Conservation (phyloP, 2,888 invertebrate species). For the Ganaspis brasiliensis region DNA sequence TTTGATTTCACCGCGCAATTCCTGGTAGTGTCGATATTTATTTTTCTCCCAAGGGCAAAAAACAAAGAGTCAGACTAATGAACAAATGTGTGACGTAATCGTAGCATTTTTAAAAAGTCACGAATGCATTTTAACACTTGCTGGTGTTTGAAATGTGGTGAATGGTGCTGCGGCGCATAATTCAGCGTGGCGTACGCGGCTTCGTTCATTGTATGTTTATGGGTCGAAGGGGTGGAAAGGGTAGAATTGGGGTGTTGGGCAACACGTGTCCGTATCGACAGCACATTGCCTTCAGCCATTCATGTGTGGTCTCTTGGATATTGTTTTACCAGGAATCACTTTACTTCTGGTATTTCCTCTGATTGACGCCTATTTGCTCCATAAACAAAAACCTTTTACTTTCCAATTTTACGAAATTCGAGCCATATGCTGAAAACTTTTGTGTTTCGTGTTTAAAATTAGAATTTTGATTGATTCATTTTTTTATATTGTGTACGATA, state of each 20-base stretch:
- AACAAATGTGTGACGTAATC: slow-evolving; percentile 76
- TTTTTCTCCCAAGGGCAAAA: slow-evolving; percentile 65
- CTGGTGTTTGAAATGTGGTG: slow-evolving; percentile 62
- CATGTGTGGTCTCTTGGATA: slow-evolving; percentile 72
- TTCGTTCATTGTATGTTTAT: slow-evolving; percentile 74
- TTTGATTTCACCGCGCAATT: slow-evolving; percentile 16
- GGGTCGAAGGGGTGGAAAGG: slow-evolving; percentile 61
- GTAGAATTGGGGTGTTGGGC: slow-evolving; percentile 66
- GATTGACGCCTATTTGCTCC: slow-evolving; percentile 32
- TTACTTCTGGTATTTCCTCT: slow-evolving; percentile 33
- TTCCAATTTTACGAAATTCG: slow-evolving; percentile 13
- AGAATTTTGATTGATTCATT: too few species aligned
- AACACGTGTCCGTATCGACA: slow-evolving; percentile 77
- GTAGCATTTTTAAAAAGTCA: slow-evolving; percentile 77
- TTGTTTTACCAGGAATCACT: slow-evolving; percentile 59
- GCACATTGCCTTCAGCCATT: slow-evolving; percentile 71
- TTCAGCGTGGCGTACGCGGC: slow-evolving; percentile 71
- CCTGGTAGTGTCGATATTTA: slow-evolving; percentile 43
- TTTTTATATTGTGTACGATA: too few species aligned
- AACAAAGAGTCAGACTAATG: slow-evolving; percentile 65
- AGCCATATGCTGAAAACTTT: too few species aligned
- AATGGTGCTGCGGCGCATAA: slow-evolving; percentile 73
- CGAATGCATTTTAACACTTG: slow-evolving; percentile 71
- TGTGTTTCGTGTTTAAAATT: too few species aligned
- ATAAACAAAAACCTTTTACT: slow-evolving; percentile 29